These are phyloP conservation scores for Tapirus terrestris DNA, from an alignment of 2,113 vertebrate genomes.

Conservation along the genomic window DNA sequence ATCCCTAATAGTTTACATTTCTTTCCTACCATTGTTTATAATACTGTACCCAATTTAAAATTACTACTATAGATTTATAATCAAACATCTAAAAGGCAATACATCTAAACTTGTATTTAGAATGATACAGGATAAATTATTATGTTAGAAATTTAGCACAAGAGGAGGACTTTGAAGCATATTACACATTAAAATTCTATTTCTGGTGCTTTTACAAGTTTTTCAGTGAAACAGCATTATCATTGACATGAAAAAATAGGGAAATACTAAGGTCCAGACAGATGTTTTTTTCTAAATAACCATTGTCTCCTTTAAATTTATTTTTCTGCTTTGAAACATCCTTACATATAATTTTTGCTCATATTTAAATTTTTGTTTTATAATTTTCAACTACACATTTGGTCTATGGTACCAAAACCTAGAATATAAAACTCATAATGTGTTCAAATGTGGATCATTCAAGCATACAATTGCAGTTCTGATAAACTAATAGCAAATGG, in stretches of 20 bases:
- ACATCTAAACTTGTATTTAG: background rate
- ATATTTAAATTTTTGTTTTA: slow-evolving; percentile 56
- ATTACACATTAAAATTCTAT: background rate
- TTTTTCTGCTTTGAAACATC: slow-evolving; percentile 11
- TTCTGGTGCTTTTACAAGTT: background rate
- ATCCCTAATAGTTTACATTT: background rate
- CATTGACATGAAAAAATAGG: slow-evolving; percentile 9
- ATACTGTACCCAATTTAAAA: slow-evolving; percentile 22
- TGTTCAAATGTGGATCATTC: slow-evolving; percentile 38
- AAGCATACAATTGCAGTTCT: slow-evolving; percentile 19
- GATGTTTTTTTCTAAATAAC: background rate
- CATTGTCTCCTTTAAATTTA: slow-evolving; percentile 50
- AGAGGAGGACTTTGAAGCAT: background rate
- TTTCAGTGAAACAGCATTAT: background rate
- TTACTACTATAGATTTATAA: slow-evolving; percentile 36
- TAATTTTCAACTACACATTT: slow-evolving; percentile 12
- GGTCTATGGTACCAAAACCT: background rate
- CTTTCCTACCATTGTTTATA: slow-evolving; percentile 9
- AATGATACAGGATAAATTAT: background rate
- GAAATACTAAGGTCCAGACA: background rate
- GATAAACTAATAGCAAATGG: slow-evolving; percentile 20
- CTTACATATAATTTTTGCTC: background rate
- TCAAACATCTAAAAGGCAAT: background rate
- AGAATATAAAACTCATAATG: slow-evolving; percentile 15
- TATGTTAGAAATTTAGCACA: background rate